phyloP scores from a whole-genome alignment of 2,888 invertebrate species.

The Diaperis boleti region DNA sequence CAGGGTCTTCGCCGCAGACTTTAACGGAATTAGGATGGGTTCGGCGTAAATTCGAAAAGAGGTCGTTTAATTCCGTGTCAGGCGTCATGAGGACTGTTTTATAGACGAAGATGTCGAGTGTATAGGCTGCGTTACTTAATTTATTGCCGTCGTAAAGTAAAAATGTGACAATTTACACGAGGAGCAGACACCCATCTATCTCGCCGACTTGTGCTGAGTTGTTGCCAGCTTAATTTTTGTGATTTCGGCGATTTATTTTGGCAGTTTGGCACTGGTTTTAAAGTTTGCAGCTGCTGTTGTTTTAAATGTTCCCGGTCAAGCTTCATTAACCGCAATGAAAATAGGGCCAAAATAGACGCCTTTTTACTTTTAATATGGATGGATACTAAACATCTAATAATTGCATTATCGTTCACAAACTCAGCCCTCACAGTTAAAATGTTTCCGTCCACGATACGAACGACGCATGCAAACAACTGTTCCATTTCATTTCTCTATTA shows the following conservation, averaged over 20 bases:
- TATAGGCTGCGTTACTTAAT: slow-evolving; percentile 6
- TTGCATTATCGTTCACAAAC: not conserved
- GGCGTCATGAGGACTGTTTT: slow-evolving; percentile 14
- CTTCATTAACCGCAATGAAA: too few species aligned
- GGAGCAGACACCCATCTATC: not conserved
- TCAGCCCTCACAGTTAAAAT: slow-evolving; percentile 13
- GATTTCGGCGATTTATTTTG: not conserved
- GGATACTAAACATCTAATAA: slow-evolving; percentile 22
- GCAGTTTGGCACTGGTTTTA: too few species aligned
- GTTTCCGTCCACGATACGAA: slow-evolving; percentile 13
- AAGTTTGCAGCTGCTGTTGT: too few species aligned
- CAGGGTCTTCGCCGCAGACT: slow-evolving; percentile 32
- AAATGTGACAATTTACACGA: not conserved
- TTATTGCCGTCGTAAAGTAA: slow-evolving; percentile 6
- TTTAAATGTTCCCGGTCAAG: too few species aligned
- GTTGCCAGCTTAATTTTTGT: not conserved
- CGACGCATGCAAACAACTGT: slow-evolving; percentile 24
- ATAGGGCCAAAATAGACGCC: too few species aligned
- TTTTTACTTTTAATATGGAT: too few species aligned
- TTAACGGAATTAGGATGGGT: slow-evolving; percentile 38
- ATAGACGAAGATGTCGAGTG: not conserved
- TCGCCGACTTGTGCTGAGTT: not conserved
- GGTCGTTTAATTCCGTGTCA: slow-evolving; percentile 28
- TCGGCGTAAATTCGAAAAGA: slow-evolving; percentile 32
- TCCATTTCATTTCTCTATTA: slow-evolving; percentile 32